These are phyloP conservation scores for Bradysia coprophila DNA, from an alignment of 1,140 invertebrate species.

Conservation along the genomic window DNA sequence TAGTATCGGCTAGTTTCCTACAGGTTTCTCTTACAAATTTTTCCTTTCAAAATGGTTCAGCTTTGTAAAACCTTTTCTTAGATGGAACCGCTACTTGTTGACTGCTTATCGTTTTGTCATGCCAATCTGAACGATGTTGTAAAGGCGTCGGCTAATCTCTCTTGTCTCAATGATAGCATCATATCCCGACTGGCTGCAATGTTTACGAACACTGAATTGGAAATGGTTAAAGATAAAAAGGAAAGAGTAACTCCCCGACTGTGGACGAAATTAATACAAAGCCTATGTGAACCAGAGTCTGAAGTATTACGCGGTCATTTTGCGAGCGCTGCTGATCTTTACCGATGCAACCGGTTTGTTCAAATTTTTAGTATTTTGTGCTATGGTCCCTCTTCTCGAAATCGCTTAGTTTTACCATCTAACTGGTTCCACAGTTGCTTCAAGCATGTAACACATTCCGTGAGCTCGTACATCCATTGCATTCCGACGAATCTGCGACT, in stretches of 20 bases:
- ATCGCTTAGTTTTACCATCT: no score
- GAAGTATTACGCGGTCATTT: constrained; percentile 58
- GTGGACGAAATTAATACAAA: constrained; percentile 63
- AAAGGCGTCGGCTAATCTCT: constrained; percentile 54
- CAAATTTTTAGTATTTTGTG: neutral
- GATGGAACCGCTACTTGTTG: constrained; percentile 73
- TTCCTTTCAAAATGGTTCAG: neutral
- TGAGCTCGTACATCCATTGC: constrained; percentile 45
- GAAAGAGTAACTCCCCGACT: constrained; percentile 68
- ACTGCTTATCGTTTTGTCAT: constrained; percentile 64
- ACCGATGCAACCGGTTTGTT: constrained; percentile 41
- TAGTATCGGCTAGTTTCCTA: constrained; percentile 84
- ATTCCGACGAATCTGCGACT: constrained; percentile 45
- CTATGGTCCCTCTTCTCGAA: neutral
- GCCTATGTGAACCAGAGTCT: constrained; percentile 46
- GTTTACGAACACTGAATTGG: constrained; percentile 62
- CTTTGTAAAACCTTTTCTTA: constrained; percentile 16
- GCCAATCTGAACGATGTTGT: constrained; percentile 63
- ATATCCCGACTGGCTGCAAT: constrained; percentile 47
- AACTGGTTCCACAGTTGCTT: constrained; percentile 27
- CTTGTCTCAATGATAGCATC: constrained; percentile 63
- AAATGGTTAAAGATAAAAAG: constrained; percentile 54
- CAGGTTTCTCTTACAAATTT: constrained; percentile 22
- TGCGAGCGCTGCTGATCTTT: constrained; percentile 52
- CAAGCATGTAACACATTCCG: constrained; percentile 33